Evolutionary conservation across 2,797 vertebrate species (phyloP), one percentile per base, ranked within the genome.

Genomic region (Syngnathus rostellatus): DNA sequence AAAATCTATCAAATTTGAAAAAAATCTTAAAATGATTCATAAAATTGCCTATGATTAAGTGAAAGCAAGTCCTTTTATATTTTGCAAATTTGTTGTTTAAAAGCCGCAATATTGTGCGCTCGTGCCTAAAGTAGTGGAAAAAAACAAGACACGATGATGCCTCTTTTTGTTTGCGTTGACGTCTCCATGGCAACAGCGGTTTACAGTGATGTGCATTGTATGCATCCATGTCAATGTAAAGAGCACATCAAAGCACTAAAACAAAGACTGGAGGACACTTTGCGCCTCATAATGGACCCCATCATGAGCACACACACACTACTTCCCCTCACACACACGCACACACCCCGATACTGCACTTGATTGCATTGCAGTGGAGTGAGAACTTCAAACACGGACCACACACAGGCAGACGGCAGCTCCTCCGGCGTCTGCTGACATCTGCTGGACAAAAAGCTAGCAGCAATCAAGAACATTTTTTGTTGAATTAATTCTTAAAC

Each of bases 241-340:
- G 45, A 50, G 70, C 71, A 81, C 74, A 87, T 89, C 86, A 89
- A 88, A 90, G 85, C 67, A 8, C 0, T 60, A 78, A 82, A 79
- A 87, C 86, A 88, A 87, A 86, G 84, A 73, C 19, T 8, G 41
- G 70, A 76, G 65, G 69, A 72, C 72, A 70, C 66, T 74, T 40
- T 74, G 72, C 74, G 72, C 31, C 48, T 66, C 53, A 43, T 66
- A 72, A 80, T 81, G 71, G 71, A 75, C 75, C 75, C 70, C 61
- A 70, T 82, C 67, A 78, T 79, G 64, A 74, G 68, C 3, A 63
- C 66, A 71, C 80, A 74, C 65, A 73, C 66, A 68, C 73, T 77
- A 81, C 74, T 80, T 79, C 66, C 83, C 72, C 37, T 64, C 77
- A 76, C 73, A 78, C 70, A 65, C 59, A 57, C 46, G 2, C 46